Evolutionary conservation across 2,797 vertebrate species (phyloP).

Genomic region (Melanotaenia maccullochi): DNA sequence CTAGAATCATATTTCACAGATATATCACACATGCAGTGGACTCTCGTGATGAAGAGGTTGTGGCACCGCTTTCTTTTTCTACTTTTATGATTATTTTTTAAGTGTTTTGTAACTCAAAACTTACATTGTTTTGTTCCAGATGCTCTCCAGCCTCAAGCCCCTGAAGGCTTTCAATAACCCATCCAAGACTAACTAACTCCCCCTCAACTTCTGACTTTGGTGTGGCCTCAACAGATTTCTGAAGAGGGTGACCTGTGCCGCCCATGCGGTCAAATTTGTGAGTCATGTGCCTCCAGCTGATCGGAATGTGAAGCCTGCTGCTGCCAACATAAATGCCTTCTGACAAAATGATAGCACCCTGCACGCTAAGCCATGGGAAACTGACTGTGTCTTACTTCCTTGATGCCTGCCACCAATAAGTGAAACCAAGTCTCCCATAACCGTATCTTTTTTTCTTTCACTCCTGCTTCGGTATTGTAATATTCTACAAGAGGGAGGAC

Average conservation of each 20-base stretch:
- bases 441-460: slow-evolving; percentile 16
- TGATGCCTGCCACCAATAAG: slow-evolving; percentile 33
- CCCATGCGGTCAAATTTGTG: slow-evolving; percentile 26
- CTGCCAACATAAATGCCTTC: slow-evolving; percentile 53
- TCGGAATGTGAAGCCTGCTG: slow-evolving; percentile 43
- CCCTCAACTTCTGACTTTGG: neutral
- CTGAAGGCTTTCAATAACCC: neutral
- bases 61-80: neutral
- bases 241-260: neutral
- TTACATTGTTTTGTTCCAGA: neutral
- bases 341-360: slow-evolving; percentile 44
- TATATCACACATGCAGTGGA: neutral
- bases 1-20: too few relatives aligned
- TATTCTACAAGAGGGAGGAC: slow-evolving; percentile 36
- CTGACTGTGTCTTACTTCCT: slow-evolving; percentile 40
- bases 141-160: neutral
- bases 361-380: slow-evolving; percentile 61
- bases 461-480: neutral
- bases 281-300: slow-evolving; percentile 34
- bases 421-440: slow-evolving; percentile 41
- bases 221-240: slow-evolving; percentile 3
- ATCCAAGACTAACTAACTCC: neutral
- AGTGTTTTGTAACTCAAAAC: neutral
- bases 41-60: neutral
- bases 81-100: neutral